Conservation (phyloP, 2,797 vertebrate genomes). For the Lemur catta region DNA sequence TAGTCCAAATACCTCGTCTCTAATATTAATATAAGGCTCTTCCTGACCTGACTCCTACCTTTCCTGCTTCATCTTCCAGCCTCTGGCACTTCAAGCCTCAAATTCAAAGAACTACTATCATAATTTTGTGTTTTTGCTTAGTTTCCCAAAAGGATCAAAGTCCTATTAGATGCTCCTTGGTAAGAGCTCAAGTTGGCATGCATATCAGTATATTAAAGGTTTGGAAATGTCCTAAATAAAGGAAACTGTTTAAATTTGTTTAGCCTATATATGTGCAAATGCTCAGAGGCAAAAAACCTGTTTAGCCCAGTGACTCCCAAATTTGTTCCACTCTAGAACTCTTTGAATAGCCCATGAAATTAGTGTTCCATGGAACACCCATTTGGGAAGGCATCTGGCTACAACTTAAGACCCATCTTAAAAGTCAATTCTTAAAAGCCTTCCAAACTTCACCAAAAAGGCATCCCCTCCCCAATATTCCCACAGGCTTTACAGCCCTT, state of each 20-base stretch:
- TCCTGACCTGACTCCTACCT: not conserved
- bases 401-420: conserved; percentile 22
- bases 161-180: not conserved
- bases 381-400: not conserved
- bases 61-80: not conserved
- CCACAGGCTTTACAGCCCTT: not conserved
- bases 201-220: not conserved
- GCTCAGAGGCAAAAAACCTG: not conserved
- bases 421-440: conserved; percentile 12
- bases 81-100: not conserved
- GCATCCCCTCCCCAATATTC: not conserved
- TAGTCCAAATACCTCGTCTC: not conserved
- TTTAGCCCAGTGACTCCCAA: not conserved
- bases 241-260: not conserved
- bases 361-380: not conserved
- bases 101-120: conserved; percentile 17
- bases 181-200: not conserved
- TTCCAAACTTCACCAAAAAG: not conserved
- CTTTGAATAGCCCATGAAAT: not conserved
- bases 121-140: conserved; percentile 3
- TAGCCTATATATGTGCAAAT: not conserved
- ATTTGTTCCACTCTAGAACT: not conserved
- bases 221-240: conserved; percentile 27
- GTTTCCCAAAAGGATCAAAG: conserved; percentile 21
- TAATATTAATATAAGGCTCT: not conserved